phyloP scores from a whole-genome alignment of 2,113 vertebrate genomes.

The Lepus americanus region DNA sequence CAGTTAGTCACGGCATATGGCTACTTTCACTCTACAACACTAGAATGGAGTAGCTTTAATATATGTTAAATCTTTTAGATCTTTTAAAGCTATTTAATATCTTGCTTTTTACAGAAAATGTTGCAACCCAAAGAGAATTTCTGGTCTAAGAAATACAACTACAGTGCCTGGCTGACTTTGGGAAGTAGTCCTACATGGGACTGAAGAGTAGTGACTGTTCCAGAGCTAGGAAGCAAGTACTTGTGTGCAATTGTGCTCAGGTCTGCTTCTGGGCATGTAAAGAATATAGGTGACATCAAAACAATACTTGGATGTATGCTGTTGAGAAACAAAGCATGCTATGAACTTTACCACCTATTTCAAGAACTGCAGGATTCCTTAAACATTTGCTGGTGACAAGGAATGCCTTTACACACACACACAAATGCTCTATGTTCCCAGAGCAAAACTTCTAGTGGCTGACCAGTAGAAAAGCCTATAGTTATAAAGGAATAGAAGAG shows the following conservation, averaged over 20 bases:
- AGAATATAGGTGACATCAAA: background rate
- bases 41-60: background rate
- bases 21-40: background rate
- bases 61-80: background rate
- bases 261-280: background rate
- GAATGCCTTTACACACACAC: background rate
- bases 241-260: background rate
- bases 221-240: background rate
- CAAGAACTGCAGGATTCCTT: background rate
- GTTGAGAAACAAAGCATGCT: background rate
- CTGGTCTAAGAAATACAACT: background rate
- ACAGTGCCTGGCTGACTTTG: background rate
- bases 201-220: background rate
- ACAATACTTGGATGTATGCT: background rate
- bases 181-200: background rate
- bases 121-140: background rate
- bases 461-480: background rate
- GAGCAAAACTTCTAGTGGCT: background rate
- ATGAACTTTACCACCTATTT: background rate
- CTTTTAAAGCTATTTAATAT: background rate
- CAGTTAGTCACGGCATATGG: background rate
- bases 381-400: background rate
- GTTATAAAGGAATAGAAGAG: conserved; percentile 10
- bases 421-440: background rate
- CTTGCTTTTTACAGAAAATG: background rate